phyloP scores from a whole-genome alignment of 2,797 vertebrate species.

The Anguilla anguilla region DNA sequence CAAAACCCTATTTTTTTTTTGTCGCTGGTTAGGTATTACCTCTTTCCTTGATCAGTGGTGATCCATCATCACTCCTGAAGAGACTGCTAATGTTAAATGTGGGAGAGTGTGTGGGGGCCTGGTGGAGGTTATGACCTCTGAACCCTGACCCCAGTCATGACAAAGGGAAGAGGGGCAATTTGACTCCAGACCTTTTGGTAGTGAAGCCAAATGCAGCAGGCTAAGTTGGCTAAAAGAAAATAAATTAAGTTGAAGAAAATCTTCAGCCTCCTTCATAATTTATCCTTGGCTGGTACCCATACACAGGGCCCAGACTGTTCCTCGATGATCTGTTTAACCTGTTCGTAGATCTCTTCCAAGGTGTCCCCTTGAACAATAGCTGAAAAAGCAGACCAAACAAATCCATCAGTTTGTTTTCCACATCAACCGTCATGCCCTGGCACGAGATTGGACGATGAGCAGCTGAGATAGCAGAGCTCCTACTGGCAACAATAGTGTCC shows the following conservation, averaged over 20 bases:
- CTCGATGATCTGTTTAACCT: slow-evolving; percentile 96
- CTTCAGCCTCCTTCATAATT: slow-evolving; percentile 81
- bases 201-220: slow-evolving; percentile 55
- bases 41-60: slow-evolving; percentile 45
- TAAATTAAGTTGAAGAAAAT: slow-evolving; percentile 52
- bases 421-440: too few species aligned
- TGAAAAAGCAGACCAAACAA: slow-evolving; percentile 57
- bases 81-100: slow-evolving; percentile 47
- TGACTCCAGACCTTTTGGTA: slow-evolving; percentile 56
- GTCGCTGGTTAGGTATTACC: slow-evolving; percentile 81
- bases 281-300: slow-evolving; percentile 97
- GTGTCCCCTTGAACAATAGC: slow-evolving; percentile 95
- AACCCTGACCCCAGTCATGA: slow-evolving; percentile 53
- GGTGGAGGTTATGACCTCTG: slow-evolving; percentile 5
- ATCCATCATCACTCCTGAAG: slow-evolving; percentile 44
- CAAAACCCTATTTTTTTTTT: slow-evolving; percentile 69
- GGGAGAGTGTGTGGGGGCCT: not conserved
- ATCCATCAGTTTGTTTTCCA: too few species aligned
- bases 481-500: too few species aligned
- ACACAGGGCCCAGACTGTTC: slow-evolving; percentile 93
- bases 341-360: slow-evolving; percentile 95
- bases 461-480: too few species aligned
- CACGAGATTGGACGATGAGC: too few species aligned
- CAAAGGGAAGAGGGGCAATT: slow-evolving; percentile 42
- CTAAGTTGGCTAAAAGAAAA: slow-evolving; percentile 57